These are phyloP conservation scores for Phylloscopus whistleri DNA, from an alignment of 2,113 vertebrate genomes.

Conservation along the genomic window DNA sequence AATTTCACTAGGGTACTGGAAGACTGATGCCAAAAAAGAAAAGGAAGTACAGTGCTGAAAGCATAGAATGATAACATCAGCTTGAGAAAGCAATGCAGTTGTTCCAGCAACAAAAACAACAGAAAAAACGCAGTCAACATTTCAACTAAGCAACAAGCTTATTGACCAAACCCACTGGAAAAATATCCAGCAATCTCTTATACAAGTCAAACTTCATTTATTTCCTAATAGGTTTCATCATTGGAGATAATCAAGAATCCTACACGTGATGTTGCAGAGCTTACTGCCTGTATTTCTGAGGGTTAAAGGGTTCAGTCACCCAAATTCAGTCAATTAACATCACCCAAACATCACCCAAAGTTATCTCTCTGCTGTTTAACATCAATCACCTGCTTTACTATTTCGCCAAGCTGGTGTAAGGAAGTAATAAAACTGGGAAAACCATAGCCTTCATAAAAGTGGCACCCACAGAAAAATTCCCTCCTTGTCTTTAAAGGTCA, in stretches of 20 bases:
- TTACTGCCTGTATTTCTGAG: neutral
- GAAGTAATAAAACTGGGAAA: neutral
- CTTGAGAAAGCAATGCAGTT: neutral
- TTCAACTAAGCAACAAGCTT: neutral
- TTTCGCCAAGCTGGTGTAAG: neutral
- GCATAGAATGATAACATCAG: neutral
- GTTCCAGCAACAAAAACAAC: neutral
- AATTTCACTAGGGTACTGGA: neutral
- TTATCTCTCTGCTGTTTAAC: neutral
- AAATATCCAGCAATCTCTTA: neutral
- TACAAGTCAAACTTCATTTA: neutral
- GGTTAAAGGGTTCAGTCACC: neutral
- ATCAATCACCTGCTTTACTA: neutral
- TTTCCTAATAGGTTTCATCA: neutral
- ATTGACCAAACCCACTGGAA: neutral
- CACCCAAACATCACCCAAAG: neutral
- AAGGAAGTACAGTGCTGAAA: neutral
- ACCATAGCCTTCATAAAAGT: neutral
- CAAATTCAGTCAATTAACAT: neutral
- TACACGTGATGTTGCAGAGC: rapidly evolving
- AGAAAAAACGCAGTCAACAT: neutral
- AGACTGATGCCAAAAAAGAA: neutral
- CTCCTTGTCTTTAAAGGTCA: neutral
- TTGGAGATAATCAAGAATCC: neutral
- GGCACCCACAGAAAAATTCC: neutral